These are phyloP conservation scores for Atherix ibis DNA, from an alignment of 2,888 invertebrate species.

Conservation along the genomic window DNA sequence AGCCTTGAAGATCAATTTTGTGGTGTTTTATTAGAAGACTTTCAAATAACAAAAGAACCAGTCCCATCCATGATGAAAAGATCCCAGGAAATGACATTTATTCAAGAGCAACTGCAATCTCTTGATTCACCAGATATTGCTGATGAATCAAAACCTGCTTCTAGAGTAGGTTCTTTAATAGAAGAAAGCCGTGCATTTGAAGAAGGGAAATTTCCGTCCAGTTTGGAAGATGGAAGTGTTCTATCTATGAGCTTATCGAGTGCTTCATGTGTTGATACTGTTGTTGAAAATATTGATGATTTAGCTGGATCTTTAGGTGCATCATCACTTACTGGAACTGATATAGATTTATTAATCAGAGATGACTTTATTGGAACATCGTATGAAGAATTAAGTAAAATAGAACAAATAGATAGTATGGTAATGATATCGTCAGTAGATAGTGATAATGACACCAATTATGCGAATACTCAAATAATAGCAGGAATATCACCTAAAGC, in stretches of 20 bases:
- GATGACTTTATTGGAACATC: conserved; percentile 13
- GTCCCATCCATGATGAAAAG: conserved; percentile 65
- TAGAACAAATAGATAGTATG: conserved; percentile 10
- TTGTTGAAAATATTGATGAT: conserved; percentile 29
- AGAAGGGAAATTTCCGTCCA: conserved; percentile 37
- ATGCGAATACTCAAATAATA: conserved; percentile 16
- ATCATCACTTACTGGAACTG: conserved; percentile 28
- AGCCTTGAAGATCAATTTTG: conserved; percentile 37
- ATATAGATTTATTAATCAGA: conserved; percentile 14
- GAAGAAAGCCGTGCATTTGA: conserved; percentile 22
- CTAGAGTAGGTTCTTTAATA: conserved; percentile 31
- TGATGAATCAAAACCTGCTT: conserved; percentile 1
- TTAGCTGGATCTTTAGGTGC: conserved; percentile 28
- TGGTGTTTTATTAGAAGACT: conserved; percentile 42
- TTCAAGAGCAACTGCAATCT: conserved; percentile 36
- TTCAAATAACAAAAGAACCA: conserved; percentile 37
- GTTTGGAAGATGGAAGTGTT: conserved; percentile 42
- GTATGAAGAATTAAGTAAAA: conserved; percentile 11
- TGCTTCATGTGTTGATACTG: conserved; percentile 37
- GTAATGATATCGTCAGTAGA: conserved; percentile 20
- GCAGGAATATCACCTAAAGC: conserved; percentile 15
- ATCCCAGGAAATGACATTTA: conserved; percentile 81
- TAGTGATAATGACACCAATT: conserved; percentile 14
- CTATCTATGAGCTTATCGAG: conserved; percentile 42
- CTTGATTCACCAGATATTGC: conserved; percentile 17